Base-by-base conservation (phyloP, 1,140 invertebrate genomes). In the Paraescarpia echinospica region DNA sequence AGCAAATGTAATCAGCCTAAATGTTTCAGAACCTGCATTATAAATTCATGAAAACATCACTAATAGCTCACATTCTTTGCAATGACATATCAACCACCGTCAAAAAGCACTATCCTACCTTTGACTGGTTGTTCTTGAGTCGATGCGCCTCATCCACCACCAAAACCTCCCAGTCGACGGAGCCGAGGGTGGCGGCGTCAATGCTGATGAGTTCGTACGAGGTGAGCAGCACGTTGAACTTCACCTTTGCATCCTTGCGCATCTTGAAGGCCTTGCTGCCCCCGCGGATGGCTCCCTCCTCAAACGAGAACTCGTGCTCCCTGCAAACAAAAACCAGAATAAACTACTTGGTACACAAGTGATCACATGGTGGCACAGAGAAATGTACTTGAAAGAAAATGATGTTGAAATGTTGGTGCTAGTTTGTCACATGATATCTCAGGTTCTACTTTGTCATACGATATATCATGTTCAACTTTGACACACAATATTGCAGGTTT, bases 171-270 rank as follows among this genome's bases (percentile, higher is more conserved):
- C 99, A 99, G 94, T 99, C 98, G 92, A 99, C 98, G n/a, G 99
- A 99, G 22, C 99, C 99, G 33, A 99, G 97, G 94, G 98, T 99
- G 0, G 99, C 98, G 0, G 98, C 97, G 96, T 99, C 99, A 94
- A 99, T 99, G 5, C 98, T 99, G 94, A 99, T 98, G 93, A 99
- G 97, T 96, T 99, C 99, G 94, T 99, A 99, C 88, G 99, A 99
- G 0, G 99, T 99, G 1, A 99, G 97, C 8, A 99, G 96, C 0
- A 99, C 99, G 95, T 99, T 99, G 95, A 99, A 99, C 96, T 99
- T 99, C 51, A 99, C 98, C 33, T 34, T 41, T 93, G 94, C 95
- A 93, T 96, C 96, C 93, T 96, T 95, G 88, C 98, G 97, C 93
- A 99, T 97, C 94, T 98, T 97, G 0, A 97, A 98, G 0, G 98